Evolutionary conservation across 2,113 vertebrate species (phyloP), one percentile per base, ranked within the genome.

Genomic region (Megaceryle torquata): DNA sequence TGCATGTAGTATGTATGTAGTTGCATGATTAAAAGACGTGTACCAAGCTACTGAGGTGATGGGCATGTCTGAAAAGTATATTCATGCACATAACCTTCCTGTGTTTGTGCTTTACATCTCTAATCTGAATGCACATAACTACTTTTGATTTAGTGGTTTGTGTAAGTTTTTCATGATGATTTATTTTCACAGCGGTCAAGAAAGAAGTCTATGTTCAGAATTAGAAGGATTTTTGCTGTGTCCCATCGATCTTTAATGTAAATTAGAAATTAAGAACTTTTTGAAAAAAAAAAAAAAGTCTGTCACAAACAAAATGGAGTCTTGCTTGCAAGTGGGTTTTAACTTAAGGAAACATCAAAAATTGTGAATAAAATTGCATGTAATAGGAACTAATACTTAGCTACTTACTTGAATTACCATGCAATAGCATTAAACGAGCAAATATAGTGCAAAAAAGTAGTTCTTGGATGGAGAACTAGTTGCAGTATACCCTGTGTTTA

Each of bases 231-330:
- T 81, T 94, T 84, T 84, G 41, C 19, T 10, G 0, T 68, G 28
- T 4, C 19, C 9, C 15, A 17, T 20, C 39, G 50, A 20, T 80
- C 53, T 65, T 85, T 67, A 64, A 39, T 64, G 65, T 78, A 72
- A 85, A 70, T 63, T 54, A 39, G 37, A 88, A 80, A 18, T 59
- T 63, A 85, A 46, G 10, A 82, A 48, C 19, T 86, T 95, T 51
- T 37, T 67, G 11, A 0, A 60, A 61, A 53, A 54, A 80, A 41
- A 43, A 29, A 54, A 80, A 41, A 43, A 29, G 12, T 59, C 53
- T n/a, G 77, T 57, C 72, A 37, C 70, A 89, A 92, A 91, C 70
- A 94, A 94, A 91, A 89, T 65, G 46, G 53, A 84, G 67, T 85
- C 69, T 82, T 76, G 35, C 31, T 79, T 86, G 54, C n/a, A 63